A percentile compares a stretch with the other conserved stretches of the same genome.
These are phyloP conservation scores for Tupaia tana DNA, from an alignment of 2,113 vertebrate genomes.

Conservation along the genomic window DNA sequence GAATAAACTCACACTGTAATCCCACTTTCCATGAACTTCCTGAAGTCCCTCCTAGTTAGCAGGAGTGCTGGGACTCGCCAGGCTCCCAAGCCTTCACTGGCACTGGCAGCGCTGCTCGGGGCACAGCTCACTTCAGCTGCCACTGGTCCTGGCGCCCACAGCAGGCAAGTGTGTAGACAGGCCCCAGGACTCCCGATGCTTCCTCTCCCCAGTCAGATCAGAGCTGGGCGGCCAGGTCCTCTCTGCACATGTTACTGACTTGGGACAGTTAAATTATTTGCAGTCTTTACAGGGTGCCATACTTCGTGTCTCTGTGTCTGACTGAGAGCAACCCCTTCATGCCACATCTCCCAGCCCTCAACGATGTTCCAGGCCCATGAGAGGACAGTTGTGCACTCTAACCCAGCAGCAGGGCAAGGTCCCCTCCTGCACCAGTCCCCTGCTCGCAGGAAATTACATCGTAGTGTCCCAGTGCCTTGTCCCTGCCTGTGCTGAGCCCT, in stretches of 20 bases:
- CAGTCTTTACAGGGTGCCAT: neutral
- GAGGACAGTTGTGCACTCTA: too few relatives aligned
- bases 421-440: too few relatives aligned
- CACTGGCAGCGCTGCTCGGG: too few relatives aligned
- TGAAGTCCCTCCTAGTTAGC: neutral
- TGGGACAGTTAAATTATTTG: neutral
- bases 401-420: neutral
- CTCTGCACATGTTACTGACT: accelerated
- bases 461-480: too few relatives aligned
- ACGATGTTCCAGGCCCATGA: neutral
- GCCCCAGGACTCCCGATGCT: neutral
- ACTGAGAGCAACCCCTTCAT: neutral
- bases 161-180: neutral
- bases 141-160: neutral
- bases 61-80: neutral
- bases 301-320: neutral
- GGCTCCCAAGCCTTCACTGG: too few relatives aligned
- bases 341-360: neutral
- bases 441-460: neutral
- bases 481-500: neutral
- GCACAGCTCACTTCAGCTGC: neutral
- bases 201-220: too few relatives aligned
- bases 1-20: too few relatives aligned
- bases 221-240: accelerated
- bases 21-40: too few relatives aligned